These are phyloP conservation scores for Erythrocercus mccallii DNA, from an alignment of 2,113 vertebrate genomes.

Conservation along the genomic window DNA sequence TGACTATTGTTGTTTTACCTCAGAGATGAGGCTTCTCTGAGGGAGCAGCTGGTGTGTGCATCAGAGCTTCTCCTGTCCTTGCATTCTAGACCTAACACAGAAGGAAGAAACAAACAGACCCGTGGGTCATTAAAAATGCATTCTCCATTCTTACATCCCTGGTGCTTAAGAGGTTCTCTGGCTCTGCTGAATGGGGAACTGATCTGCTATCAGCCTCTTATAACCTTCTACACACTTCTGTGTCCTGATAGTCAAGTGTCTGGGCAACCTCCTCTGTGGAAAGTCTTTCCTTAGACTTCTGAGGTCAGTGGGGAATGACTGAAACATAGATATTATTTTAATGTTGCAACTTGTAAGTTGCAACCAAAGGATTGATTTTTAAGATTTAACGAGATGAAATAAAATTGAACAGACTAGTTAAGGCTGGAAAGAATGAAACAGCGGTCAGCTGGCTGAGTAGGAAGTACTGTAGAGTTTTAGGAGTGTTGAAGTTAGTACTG, in stretches of 20 bases:
- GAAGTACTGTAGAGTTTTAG: background rate
- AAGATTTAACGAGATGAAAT: background rate
- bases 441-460: background rate
- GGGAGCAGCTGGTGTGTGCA: background rate
- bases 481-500: background rate
- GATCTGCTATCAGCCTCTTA: background rate
- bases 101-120: background rate
- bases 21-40: background rate
- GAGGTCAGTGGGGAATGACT: background rate
- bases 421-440: background rate
- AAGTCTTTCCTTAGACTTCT: background rate
- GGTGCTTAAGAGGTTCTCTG: background rate
- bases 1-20: background rate
- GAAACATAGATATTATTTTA: background rate
- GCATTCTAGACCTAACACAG: background rate
- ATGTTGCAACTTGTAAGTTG: background rate
- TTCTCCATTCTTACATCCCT: background rate
- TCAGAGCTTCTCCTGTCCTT: background rate
- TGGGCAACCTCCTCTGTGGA: background rate
- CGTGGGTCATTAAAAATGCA: background rate
- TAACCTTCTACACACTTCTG: background rate
- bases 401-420: background rate
- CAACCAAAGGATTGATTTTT: background rate
- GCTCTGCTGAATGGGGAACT: background rate
- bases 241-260: background rate